Evolutionary conservation across 1,140 invertebrate species (phyloP), one percentile per base, ranked within the genome.

Genomic region (Stratiolaelaps scimitus): DNA sequence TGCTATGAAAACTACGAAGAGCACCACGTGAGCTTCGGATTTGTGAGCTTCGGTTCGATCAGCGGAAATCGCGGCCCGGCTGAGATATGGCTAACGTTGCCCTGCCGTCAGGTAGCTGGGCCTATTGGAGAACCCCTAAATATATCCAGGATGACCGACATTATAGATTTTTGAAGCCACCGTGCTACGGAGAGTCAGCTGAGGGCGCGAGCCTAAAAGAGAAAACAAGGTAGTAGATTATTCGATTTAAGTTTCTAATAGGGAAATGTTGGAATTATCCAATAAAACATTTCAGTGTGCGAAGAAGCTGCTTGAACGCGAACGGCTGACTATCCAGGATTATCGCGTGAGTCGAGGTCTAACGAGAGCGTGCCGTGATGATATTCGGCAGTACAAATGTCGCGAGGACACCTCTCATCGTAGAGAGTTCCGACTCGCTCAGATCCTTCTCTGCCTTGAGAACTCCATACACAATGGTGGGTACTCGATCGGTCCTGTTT

Each of bases 391-490:
- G 67, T 83, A 89, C 73, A 84, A 85, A 65, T 80, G 79, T 68
- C 73, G 71, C 85, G 86, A 76, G 78, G 85, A 28, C 83, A 83
- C 76, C 81, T 72, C 68, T 45, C 70, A 87, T 66, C 86, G 92
- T 70, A 87, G 86, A 75, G 85, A 86, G 71, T 83, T 91, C 19
- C 80, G 87, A 67, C 77, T 96, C 34, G 89, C 92, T 17, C 86
- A 90, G 75, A 89, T 98, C 69, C 79, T 98, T 43, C 76, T 96
- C 0, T 98, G 93, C 76, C 78, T 98, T 65, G 93, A 97, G 77
- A 85, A 85, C 69, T 84, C 85, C 7, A 79, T 84, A 34, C 86
- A 86, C 74, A 87, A 87, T 68, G 78, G 74, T 69, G 56, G 19
- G 66, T 34, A n/a, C 13, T 1, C 43, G n/a, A 17, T 6, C 29